Base-by-base conservation (phyloP, 2,797 vertebrate genomes). In the Pipistrellus pipistrellus region DNA sequence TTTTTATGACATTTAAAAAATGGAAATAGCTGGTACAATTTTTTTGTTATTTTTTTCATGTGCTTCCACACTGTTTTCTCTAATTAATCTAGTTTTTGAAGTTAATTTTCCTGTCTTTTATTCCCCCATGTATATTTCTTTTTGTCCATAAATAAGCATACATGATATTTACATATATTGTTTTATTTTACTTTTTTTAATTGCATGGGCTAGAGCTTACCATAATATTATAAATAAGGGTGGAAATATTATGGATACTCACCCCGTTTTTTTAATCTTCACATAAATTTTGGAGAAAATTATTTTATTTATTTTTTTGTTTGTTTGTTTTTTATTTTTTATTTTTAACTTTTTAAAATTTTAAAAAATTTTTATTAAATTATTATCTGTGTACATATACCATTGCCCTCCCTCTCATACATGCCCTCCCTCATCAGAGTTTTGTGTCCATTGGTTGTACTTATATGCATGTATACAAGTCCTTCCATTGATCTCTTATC, bases 231-330 rank as follows among this genome's bases (percentile, higher is more conserved):
- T n/a, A 86, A 69, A 25, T 53, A 64, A 46, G 17, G 23, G 1
- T 69, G 14, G n/a, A 6, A 30, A 80, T 76, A 55, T 44, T n/a
- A 18, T 83, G 15, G 0, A 64, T 11, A 25, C 18, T 41, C 20
- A 66, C 15, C 14, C 15, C 1, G 15, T 6, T n/a, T 35, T 76
- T 76, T 72, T 75, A 21, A 78, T 48, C 71, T 55, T 62, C 64
- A 84, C 20, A 73, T 20, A 69, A 62, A 69, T 93, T 93, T 91
- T 46, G 12, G 3, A 51, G 25, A 94, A 88, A 38, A 38, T n/a
- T 64, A 51, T 55, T 44, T 44, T 44, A 44, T 44, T 44, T 62
- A 41, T 41, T 41, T 41, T 41, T 41, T 41, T 38, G 38, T 38
- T 38, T 38, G 4, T 35, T 35, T 35, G 4, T 35, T 38, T 38